phyloP scores from a whole-genome alignment of 2,113 vertebrate genomes.

The Hucho hucho region DNA sequence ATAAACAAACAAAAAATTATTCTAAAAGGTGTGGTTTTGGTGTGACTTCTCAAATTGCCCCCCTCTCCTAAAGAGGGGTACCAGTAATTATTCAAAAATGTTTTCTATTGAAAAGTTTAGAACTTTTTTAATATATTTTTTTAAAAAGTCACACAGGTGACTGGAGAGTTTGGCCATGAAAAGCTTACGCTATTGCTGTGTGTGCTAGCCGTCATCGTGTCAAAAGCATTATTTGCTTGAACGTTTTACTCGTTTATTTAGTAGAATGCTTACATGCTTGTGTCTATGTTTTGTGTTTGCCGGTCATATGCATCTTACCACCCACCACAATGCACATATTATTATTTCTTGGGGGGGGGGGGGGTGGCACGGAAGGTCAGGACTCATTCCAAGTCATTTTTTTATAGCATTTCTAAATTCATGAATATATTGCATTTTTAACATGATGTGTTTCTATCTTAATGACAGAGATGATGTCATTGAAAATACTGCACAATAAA shows the following conservation, averaged over 20 bases:
- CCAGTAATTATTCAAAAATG: too few species aligned
- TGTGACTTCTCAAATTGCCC: conserved; percentile 67
- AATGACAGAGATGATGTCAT: not conserved
- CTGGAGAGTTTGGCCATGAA: conserved; percentile 72
- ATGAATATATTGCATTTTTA: too few species aligned
- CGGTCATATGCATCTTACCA: conserved; percentile 23
- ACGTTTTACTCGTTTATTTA: not conserved
- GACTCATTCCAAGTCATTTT: not conserved
- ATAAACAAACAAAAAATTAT: conserved; percentile 30
- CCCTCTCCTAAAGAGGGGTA: conserved; percentile 55
- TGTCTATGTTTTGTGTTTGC: conserved; percentile 26
- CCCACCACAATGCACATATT: too few species aligned
- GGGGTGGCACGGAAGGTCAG: not conserved
- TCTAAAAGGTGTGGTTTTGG: conserved; percentile 74
- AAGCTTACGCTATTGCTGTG: conserved; percentile 50
- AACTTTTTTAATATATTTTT: conserved; percentile 20
- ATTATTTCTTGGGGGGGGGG: too few species aligned
- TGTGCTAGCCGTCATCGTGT: conserved; percentile 41
- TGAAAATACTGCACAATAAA: not conserved
- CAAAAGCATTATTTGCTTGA: conserved; percentile 14
- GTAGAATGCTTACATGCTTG: conserved; percentile 14
- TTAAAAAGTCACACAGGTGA: conserved; percentile 61
- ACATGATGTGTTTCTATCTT: not conserved
- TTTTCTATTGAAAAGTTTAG: not conserved
- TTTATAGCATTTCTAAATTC: too few species aligned